Base-by-base conservation (phyloP, 2,888 invertebrate species). In the Fissipunctia ypsillon region DNA sequence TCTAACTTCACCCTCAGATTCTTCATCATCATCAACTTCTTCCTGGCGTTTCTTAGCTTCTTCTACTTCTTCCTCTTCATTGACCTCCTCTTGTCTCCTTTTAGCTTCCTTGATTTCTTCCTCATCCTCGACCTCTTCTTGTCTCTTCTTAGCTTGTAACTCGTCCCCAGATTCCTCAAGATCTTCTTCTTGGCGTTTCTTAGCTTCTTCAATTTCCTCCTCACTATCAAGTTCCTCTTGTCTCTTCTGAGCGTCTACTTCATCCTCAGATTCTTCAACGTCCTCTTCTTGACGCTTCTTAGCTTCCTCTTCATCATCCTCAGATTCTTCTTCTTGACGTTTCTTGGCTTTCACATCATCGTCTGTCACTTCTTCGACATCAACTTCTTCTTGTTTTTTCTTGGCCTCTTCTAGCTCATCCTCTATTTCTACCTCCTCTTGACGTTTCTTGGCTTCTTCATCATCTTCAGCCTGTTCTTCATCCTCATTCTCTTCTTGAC, bases 381-480 rank as follows among this genome's bases (percentile, higher is more conserved):
- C 6, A 68, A 41, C 14, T 28, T 77, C 54, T 72, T 83, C 67
- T 52, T 69, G n/a, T 10, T 60, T 60, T 28, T 69, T 52, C 16
- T 70, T 61, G 12, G 31, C 28, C 0, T 31, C 72, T 9, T 76
- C 28, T 14, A 76, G 68, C 7, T 83, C 83, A 19, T 81, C 78
- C 28, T 84, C 52, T 66, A 76, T 54, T 79, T 87, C 76, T 73
- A 80, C 69, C 70, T 86, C 78, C 1, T 83, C 72, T 70, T 84
- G 31, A 61, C 64, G 57, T 25, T 61, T 78, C 38, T 79, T 81
- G 50, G 66, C 54, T 52, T 78, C 66, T 41, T 76, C 75, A 12
- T 81, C 79, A 2, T 83, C 72, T 25, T 84, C 48, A 78, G 72
- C 28, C 73, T 85, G 57, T 31, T 69, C 73, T 4, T 81, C 82